Evolutionary conservation across 2,113 vertebrate species (phyloP).

Genomic region (Cynocephalus volans): DNA sequence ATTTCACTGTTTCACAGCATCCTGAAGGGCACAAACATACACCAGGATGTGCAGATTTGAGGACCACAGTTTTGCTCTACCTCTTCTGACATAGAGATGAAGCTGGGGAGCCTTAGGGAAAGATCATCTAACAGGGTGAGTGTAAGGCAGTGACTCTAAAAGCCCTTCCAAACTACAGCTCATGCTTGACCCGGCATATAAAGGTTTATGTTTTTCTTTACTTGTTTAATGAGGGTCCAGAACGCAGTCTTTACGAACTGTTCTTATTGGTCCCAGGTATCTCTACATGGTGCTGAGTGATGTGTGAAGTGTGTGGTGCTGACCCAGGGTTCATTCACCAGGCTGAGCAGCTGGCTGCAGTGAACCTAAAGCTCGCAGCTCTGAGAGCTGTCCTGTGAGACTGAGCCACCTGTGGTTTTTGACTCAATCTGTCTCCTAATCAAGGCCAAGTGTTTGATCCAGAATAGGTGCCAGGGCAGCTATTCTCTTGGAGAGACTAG

Average conservation of each 20-base stretch:
- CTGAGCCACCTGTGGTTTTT: not conserved
- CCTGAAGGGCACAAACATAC: not conserved
- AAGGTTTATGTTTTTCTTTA: not conserved
- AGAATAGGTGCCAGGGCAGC: not conserved
- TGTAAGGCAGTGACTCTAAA: not conserved
- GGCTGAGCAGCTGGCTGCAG: not conserved
- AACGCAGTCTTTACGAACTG: not conserved
- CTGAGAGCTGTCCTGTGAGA: no score
- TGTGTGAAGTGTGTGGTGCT: rapidly evolving
- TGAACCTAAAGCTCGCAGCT: no score
- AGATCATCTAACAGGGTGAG: no score
- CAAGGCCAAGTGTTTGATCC: not conserved
- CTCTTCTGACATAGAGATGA: not conserved
- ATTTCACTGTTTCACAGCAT: not conserved
- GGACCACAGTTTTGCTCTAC: not conserved
- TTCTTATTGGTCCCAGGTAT: not conserved
- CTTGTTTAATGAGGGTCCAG: not conserved
- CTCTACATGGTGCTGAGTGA: not conserved
- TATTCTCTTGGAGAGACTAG: not conserved
- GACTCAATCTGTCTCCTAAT: not conserved
- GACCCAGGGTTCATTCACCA: no score
- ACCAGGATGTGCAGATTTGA: not conserved
- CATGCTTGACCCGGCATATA: not conserved
- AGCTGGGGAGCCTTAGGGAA: not conserved
- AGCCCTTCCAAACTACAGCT: not conserved